Base-by-base conservation (phyloP, 2,113 vertebrate genomes). In the Todiramphus chloris region DNA sequence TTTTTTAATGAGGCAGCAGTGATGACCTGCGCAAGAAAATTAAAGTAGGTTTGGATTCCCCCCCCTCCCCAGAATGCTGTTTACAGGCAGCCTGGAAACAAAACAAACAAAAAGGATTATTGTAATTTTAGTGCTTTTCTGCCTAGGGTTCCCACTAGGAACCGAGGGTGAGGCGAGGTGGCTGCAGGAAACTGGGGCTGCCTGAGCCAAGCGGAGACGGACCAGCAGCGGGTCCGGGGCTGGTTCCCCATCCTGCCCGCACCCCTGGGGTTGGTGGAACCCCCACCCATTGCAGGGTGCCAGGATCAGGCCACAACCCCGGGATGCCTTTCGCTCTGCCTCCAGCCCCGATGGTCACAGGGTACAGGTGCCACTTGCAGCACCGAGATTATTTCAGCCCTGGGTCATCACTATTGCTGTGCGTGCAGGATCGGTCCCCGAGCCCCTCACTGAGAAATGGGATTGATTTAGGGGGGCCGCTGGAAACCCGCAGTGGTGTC, bases 361-460 rank as follows among this genome's bases (percentile, higher is more conserved):
- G 62, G 44, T 11, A 30, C 39, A 64, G 64, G 64, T 69, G 77
- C 48, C 86, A 28, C 77, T 33, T 2, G 9, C 62, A 5, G 46
- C 31, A 6, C 2, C 4, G 4, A 25, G 33, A 28, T 41, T 0
- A 33, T 37, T 60, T 5, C 72, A 53, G 3, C 16, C 31, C 62
- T 0, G 5, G 5, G 58, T 8, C 25, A 1, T 1, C 0, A 46
- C 41, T 30, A 0, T 2, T 4, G 2, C 0, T 3, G 41, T 2
- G 58, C 2, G 4, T 2, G 72, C 48, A 56, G 79, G 62, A 75
- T 30, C 43, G 44, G 28, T 18, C 20, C 56, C 10, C 6, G 6
- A 20, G 27, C 28, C 35, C 20, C 37, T 56, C 2, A 0, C 12
- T 7, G 19, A 9, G 20, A 35, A 76, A 83, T 2, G 9, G 48